Percentiles rank a stretch among this genome's conserved stretches.
phyloP scores from a whole-genome alignment of 2,888 invertebrate genomes.

The Plebejus argus region DNA sequence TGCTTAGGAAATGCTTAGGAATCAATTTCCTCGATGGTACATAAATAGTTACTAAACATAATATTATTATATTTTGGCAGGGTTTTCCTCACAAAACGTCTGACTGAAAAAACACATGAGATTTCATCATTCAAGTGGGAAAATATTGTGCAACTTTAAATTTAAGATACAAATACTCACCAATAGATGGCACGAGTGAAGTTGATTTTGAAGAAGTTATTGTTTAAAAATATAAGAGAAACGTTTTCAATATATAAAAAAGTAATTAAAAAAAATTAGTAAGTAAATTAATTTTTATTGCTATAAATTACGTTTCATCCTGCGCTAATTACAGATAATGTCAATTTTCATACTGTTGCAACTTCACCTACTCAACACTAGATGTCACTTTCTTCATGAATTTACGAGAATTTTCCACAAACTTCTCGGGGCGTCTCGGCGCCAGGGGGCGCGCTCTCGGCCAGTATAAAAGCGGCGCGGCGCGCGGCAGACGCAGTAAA shows the following conservation, averaged over 20 bases:
- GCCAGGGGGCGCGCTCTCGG: conserved; percentile 53
- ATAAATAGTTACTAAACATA: too few relatives aligned
- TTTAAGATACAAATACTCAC: background rate
- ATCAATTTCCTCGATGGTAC: too few relatives aligned
- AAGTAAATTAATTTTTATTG: background rate
- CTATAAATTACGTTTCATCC: background rate
- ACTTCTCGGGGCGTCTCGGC: conserved; percentile 53
- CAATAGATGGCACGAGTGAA: background rate
- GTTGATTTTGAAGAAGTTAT: background rate
- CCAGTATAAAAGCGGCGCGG: conserved; percentile 57
- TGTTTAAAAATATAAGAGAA: background rate
- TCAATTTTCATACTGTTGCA: background rate
- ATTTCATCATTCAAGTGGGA: conserved; percentile 23
- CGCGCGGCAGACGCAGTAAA: conserved; percentile 48
- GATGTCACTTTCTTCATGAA: conserved; percentile 42
- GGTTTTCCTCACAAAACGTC: background rate
- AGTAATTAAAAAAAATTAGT: background rate
- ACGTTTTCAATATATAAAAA: background rate
- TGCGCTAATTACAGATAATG: background rate
- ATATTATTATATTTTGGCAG: background rate
- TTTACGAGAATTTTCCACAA: conserved; percentile 57
- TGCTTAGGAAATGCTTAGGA: too few relatives aligned
- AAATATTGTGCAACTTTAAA: conserved; percentile 21
- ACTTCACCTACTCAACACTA: conserved; percentile 37
- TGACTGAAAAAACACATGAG: background rate